These are phyloP conservation scores for Drosophila cognata DNA, from an alignment of 2,888 invertebrate species.

Conservation along the genomic window DNA sequence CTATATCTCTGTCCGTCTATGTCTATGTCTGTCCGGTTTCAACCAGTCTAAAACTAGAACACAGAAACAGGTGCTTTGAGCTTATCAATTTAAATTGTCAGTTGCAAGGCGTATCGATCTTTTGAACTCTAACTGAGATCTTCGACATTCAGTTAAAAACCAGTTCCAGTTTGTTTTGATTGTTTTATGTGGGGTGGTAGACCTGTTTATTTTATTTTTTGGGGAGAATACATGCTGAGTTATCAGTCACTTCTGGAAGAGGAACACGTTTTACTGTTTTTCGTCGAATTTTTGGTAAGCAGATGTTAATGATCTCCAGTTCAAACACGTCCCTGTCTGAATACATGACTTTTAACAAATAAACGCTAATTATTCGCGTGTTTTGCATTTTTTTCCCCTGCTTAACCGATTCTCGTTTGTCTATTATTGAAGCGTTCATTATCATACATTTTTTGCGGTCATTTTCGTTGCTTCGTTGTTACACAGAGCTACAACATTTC, in stretches of 20 bases:
- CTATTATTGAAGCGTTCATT: conserved; percentile 8
- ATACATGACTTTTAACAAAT: conserved; percentile 44
- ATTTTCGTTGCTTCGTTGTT: background rate
- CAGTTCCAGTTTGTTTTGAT: conserved; percentile 30
- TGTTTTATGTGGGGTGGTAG: background rate
- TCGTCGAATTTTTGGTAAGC: conserved; percentile 14
- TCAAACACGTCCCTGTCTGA: conserved; percentile 19
- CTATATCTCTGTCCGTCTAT: background rate
- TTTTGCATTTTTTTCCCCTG: conserved; percentile 22
- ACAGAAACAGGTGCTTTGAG: conserved; percentile 14
- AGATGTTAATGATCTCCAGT: conserved; percentile 44
- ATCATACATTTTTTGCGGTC: background rate
- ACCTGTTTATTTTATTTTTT: conserved; percentile 19
- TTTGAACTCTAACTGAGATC: conserved; percentile 7
- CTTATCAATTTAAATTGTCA: conserved; percentile 25
- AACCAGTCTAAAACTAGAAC: conserved; percentile 56
- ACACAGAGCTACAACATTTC: background rate
- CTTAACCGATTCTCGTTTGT: background rate
- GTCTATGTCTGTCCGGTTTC: conserved; percentile 23
- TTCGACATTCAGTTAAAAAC: conserved; percentile 22
- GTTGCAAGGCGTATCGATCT: conserved; percentile 2
- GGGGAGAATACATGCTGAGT: background rate
- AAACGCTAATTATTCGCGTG: conserved; percentile 56
- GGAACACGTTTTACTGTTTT: conserved; percentile 41
- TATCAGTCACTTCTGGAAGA: background rate